phyloP scores from a whole-genome alignment of 92 coral and sea anemone species.

The Palythoa heliodiscus region DNA sequence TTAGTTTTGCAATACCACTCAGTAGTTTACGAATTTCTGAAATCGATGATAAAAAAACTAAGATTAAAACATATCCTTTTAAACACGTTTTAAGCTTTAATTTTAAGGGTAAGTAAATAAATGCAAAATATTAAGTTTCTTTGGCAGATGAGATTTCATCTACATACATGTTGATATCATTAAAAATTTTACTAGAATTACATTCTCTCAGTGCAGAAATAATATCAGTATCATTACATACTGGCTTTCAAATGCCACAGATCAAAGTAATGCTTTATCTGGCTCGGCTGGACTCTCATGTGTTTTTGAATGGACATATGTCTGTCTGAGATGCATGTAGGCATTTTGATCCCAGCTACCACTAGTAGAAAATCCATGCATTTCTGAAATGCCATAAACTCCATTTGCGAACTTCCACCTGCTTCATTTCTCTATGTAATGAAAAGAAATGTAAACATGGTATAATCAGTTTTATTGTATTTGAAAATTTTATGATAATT shows the following conservation, averaged over 20 bases:
- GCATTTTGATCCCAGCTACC: too few relatives aligned
- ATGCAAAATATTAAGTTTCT: too few relatives aligned
- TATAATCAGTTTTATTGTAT: not conserved
- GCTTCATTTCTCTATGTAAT: constrained; percentile 62
- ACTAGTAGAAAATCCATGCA: constrained; percentile 35
- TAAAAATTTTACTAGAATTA: not conserved
- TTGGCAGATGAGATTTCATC: too few relatives aligned
- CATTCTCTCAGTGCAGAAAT: not conserved
- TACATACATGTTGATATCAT: not conserved
- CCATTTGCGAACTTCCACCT: constrained; percentile 66
- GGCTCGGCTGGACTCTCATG: not conserved
- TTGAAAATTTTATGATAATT: not conserved
- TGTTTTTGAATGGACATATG: not conserved
- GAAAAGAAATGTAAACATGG: not conserved
- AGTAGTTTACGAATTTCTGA: not conserved
- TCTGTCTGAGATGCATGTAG: not conserved
- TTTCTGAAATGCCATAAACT: constrained; percentile 58
- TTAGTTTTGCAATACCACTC: not conserved
- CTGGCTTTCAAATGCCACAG: constrained; percentile 4
- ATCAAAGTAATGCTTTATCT: constrained; percentile 4
- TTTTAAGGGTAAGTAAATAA: not conserved
- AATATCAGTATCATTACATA: not conserved
- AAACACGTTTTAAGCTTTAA: not conserved
- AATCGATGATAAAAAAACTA: not conserved
- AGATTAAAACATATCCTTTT: not conserved